These are phyloP conservation scores for Ochotona curzoniae DNA, from an alignment of 2,113 vertebrate species.

Conservation along the genomic window DNA sequence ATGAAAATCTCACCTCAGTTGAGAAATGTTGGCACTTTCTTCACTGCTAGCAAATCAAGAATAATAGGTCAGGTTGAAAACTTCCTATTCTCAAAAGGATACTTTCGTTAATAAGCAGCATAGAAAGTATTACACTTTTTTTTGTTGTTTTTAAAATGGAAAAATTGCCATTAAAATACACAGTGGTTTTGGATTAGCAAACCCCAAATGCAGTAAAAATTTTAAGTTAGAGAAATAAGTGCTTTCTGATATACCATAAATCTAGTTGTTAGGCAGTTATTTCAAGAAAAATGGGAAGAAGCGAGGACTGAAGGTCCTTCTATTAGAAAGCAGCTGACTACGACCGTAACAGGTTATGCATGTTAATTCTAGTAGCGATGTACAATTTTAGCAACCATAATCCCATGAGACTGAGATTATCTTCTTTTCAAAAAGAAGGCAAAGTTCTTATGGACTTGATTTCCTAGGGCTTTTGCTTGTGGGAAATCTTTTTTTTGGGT, in stretches of 20 bases:
- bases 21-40: conserved; percentile 80
- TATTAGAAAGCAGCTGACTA: conserved; percentile 58
- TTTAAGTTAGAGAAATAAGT: conserved; percentile 73
- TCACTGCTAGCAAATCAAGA: conserved; percentile 79
- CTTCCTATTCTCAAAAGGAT: conserved; percentile 75
- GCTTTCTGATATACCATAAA: conserved; percentile 62
- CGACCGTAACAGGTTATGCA: conserved; percentile 55
- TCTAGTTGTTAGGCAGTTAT: conserved; percentile 64
- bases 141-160: conserved; percentile 67
- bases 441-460: conserved; percentile 10
- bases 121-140: conserved; percentile 68
- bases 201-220: conserved; percentile 73
- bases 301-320: conserved; percentile 58
- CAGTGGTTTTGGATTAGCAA: conserved; percentile 37
- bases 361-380: background rate
- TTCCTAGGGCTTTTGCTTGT: background rate
- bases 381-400: conserved; percentile 56
- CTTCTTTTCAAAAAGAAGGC: conserved; percentile 23
- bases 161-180: conserved; percentile 64
- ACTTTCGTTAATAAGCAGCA: conserved; percentile 78
- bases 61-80: conserved; percentile 76
- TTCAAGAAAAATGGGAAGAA: conserved; percentile 54
- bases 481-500: conserved; percentile 33
- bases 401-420: background rate
- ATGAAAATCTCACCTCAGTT: conserved; percentile 81